These are phyloP conservation scores for Cartodere bifasciata DNA, from an alignment of 2,888 invertebrate species.

Conservation along the genomic window DNA sequence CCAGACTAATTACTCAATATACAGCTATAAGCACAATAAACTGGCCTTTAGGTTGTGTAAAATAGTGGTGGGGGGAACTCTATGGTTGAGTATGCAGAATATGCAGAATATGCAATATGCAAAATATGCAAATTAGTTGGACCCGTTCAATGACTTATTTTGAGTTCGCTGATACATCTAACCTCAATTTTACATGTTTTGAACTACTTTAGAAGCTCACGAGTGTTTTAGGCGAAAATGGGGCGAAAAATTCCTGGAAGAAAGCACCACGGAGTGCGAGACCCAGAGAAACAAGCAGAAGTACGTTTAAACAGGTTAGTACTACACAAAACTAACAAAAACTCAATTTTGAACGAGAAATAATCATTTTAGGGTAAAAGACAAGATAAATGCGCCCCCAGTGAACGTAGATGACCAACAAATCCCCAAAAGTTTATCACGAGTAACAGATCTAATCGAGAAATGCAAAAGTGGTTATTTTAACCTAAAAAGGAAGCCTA, in stretches of 20 bases:
- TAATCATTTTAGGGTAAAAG: slow-evolving; percentile 44
- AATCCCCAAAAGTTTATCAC: slow-evolving; percentile 56
- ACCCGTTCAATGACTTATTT: no score
- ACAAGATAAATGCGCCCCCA: slow-evolving; percentile 66
- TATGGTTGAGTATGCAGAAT: no score
- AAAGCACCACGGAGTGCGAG: slow-evolving; percentile 66
- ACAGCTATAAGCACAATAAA: no score
- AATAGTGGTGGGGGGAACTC: no score
- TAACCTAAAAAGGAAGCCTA: slow-evolving; percentile 12
- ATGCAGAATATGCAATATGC: no score
- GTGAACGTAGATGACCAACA: slow-evolving; percentile 55
- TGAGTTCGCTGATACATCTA: no score
- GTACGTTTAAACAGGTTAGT: slow-evolving; percentile 49
- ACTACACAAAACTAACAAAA: no score
- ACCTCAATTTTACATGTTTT: not conserved
- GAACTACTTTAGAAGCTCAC: not conserved
- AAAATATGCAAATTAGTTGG: no score
- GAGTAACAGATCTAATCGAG: slow-evolving; percentile 48
- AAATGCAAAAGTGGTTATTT: slow-evolving; percentile 33
- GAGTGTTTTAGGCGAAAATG: slow-evolving; percentile 35
- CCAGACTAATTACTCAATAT: no score
- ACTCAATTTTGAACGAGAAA: slow-evolving; percentile 7
- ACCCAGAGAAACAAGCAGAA: slow-evolving; percentile 59
- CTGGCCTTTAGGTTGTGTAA: no score
- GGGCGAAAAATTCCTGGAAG: slow-evolving; percentile 70